Conservation (phyloP, 2,888 invertebrate genomes). For the Oeneis ivallda region DNA sequence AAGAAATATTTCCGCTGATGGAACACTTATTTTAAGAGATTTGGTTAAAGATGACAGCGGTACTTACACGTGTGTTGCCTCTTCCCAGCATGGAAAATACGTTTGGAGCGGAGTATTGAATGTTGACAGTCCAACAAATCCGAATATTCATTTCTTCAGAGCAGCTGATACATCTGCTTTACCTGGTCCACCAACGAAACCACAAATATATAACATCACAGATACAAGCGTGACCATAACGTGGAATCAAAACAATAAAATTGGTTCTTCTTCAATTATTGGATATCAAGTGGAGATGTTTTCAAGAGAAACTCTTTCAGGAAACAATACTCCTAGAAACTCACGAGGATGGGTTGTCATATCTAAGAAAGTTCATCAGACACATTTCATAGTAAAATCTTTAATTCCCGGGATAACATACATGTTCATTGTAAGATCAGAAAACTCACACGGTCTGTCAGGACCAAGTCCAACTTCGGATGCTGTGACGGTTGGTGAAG, state of each 20-base stretch:
- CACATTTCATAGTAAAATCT: conserved; percentile 86
- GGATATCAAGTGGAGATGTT: conserved; percentile 92
- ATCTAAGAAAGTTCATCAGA: conserved; percentile 85
- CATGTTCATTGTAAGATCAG: conserved; percentile 93
- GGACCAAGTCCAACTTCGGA: conserved; percentile 91
- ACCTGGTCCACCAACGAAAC: conserved; percentile 92
- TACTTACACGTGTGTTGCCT: conserved; percentile 90
- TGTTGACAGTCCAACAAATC: conserved; percentile 90
- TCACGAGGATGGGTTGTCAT: conserved; percentile 85
- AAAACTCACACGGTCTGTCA: conserved; percentile 93
- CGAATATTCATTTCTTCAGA: conserved; percentile 90
- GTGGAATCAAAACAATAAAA: conserved; percentile 92
- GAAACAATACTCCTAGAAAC: conserved; percentile 76
- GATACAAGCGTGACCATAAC: conserved; percentile 89
- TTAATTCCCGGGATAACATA: conserved; percentile 90
- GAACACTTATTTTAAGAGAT: conserved; percentile 87
- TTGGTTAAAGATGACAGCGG: conserved; percentile 88
- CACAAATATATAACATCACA: conserved; percentile 86
- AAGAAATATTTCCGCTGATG: conserved; percentile 86
- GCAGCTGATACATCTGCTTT: conserved; percentile 90
- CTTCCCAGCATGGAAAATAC: conserved; percentile 93
- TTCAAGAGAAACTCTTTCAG: conserved; percentile 81
- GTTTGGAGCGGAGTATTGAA: conserved; percentile 91
- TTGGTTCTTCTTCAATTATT: conserved; percentile 90
- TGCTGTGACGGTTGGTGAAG: conserved; percentile 83